These are phyloP conservation scores for Itoplectis maculator DNA, from an alignment of 2,888 invertebrate genomes.

Conservation along the genomic window DNA sequence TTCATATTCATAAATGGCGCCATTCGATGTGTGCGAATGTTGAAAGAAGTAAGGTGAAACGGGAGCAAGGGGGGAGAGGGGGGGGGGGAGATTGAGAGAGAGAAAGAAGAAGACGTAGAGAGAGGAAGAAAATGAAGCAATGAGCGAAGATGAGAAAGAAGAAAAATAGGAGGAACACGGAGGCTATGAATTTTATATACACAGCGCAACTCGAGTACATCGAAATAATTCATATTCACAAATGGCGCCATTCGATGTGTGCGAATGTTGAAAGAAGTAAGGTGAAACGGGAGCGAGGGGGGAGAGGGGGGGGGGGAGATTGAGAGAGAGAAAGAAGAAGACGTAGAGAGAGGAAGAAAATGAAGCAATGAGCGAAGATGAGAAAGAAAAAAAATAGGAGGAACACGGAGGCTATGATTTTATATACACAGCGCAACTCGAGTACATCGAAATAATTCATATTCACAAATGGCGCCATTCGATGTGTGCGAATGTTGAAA, in stretches of 20 bases:
- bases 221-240: slow-evolving; percentile 63
- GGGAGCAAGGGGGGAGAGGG: slow-evolving; percentile 14
- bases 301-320: neutral
- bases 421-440: slow-evolving; percentile 15
- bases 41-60: slow-evolving; percentile 56
- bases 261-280: slow-evolving; percentile 50
- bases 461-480: slow-evolving; percentile 54
- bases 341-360: neutral
- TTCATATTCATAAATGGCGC: slow-evolving; percentile 63
- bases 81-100: neutral
- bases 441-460: slow-evolving; percentile 58
- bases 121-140: neutral
- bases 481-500: slow-evolving; percentile 48
- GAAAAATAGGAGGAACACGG: slow-evolving; percentile 4
- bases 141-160: neutral
- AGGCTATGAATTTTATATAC: slow-evolving; percentile 47
- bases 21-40: slow-evolving; percentile 42
- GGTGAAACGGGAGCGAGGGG: slow-evolving; percentile 49
- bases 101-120: neutral
- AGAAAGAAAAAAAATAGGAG: neutral
- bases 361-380: neutral
- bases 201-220: slow-evolving; percentile 30
- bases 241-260: slow-evolving; percentile 37
- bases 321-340: neutral
- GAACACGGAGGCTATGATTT: slow-evolving; percentile 47